Base-by-base conservation (phyloP, 2,888 invertebrate species). In the Boloria euphrosyne region DNA sequence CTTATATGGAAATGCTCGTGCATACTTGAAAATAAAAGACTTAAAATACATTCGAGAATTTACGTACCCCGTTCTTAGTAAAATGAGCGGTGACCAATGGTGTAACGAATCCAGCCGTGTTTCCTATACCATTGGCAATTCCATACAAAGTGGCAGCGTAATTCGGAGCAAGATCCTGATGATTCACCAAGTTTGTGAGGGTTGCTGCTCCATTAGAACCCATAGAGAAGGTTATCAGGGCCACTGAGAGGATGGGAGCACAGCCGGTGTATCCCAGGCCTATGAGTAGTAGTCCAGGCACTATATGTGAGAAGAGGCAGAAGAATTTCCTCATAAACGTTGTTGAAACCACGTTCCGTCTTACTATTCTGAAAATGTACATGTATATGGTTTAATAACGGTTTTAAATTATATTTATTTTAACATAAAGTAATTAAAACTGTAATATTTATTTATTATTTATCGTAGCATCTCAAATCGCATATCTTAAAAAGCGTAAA, bases 101-200 rank as follows among this genome's bases (percentile, higher is more conserved):
- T 0, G 95, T 94, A 38, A 96, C 94, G 74, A 96, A 95, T 1
- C 96, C 96, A 18, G 96, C 94, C 0, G 94, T 94, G 58, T 94
- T 94, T 17, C 96, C 96, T 18, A 96, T 86, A 59, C 95, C 95
- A 75, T 96, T 96, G 51, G 96, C 95, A 1, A 96, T 94, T 0
- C 96, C 96, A 70, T 96, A 96, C 43, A 96, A 77, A 0, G 95
- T 95, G 1, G 95, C 96, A 0, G 96, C 96, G 78, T 93, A 96
- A 82, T 96, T 96, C 0, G 96, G 96, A 0, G 96, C 95, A 69
- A 96, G 84, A 82, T 96, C 96, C 79, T 96, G 96, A 49, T 95
- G 92, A 74, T 94, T 94, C 71, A 94, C 93, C 71, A 94, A 81
- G 78, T 94, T 94, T 3, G 94, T 93, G 14, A 94, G 83, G 0